Base-by-base conservation (phyloP, 2,797 vertebrate genomes). In the Poecilia picta region DNA sequence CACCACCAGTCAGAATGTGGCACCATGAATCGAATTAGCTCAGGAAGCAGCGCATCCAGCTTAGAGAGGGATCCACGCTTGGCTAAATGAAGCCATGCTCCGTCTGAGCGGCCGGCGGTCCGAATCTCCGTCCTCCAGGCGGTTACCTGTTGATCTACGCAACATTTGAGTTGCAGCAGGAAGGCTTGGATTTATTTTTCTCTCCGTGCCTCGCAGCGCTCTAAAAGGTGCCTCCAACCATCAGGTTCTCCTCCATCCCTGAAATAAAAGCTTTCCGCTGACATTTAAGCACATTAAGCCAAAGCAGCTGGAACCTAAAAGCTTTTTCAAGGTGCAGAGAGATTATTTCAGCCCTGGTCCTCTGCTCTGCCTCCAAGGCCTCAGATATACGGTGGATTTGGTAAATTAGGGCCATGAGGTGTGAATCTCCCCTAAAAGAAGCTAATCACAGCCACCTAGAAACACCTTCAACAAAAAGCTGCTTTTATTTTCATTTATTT, bases 1-100 rank as follows among this genome's bases (percentile, higher is more conserved):
- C 87, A 79, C 81, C 85, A 62, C 51, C 8, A 89, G 86, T 85
- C 85, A 80, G 79, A 81, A 78, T 75, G 41, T 78, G 86, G 85
- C 84, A 88, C 79, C 82, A 87, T 73, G 83, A 86, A 87, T 90
- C 77, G 78, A 86, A 89, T 89, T 86, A 84, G 77, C 82, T 71
- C 0, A 49, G 80, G 73, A 74, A 83, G 81, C 57, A 31, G 45
- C 74, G 77, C 76, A 74, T 51, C 73, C 1, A 81, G 80, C 68
- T 80, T 64, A 81, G 66, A 70, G 66, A 15, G n/a, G 39, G 23
- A 70, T 16, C 41, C 25, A n/a, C 11, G 36, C 20, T 70, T 39
- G 75, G 78, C 79, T 80, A 49, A 82, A 76, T 47, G 64, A 66
- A 80, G 74, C 74, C 36, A 25, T 43, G n/a, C 39, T 70, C 39